Evolutionary conservation across 2,888 invertebrate species (phyloP).

Genomic region (Hetaerina titia): DNA sequence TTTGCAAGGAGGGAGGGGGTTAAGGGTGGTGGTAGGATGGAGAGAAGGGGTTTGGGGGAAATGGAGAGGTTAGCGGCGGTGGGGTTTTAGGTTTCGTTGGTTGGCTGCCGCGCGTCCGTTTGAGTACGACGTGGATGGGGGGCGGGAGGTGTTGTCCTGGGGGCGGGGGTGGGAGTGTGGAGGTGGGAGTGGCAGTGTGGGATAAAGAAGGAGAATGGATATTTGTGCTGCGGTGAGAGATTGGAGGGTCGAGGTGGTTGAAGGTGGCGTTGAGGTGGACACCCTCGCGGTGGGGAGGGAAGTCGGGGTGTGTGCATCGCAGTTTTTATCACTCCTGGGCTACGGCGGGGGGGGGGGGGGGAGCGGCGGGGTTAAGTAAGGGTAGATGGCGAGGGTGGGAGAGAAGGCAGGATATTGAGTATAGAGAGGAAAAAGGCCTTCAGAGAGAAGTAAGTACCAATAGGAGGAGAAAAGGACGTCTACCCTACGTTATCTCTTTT

Average conservation of each 20-base stretch:
- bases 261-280: neutral
- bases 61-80: neutral
- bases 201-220: constrained; percentile 47
- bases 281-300: neutral
- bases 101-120: neutral
- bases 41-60: neutral
- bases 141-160: neutral
- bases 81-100: neutral
- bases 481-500: no score
- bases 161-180: neutral
- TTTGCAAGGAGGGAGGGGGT: neutral
- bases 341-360: no score
- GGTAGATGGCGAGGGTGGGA: neutral
- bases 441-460: no score
- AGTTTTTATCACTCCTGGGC: neutral
- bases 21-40: neutral
- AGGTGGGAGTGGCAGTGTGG: neutral
- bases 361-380: neutral
- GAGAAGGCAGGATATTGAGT: neutral
- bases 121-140: neutral
- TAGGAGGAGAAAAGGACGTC: no score
- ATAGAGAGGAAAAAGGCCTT: neutral
- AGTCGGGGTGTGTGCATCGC: neutral
- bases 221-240: constrained; percentile 61
- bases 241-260: constrained; percentile 10